A percentile compares a stretch with the other conserved stretches of the same genome.
phyloP scores from a whole-genome alignment of 1,140 invertebrate genomes.

The Choristoneura fumiferana region DNA sequence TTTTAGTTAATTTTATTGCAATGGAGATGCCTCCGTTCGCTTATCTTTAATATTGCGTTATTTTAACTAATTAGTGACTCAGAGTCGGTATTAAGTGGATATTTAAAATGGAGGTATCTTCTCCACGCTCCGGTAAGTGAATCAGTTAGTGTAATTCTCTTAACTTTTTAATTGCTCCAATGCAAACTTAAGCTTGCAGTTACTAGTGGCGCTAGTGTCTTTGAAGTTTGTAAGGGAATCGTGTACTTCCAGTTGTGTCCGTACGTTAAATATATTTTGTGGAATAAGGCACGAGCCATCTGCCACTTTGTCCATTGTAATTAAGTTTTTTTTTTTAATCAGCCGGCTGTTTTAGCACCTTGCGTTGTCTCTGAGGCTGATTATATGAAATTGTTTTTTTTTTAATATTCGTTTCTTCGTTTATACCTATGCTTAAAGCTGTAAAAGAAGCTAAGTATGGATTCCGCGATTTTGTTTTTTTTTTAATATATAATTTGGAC shows the following conservation, averaged over 20 bases:
- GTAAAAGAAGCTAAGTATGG: no score
- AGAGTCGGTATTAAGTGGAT: no score
- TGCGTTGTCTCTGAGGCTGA: not conserved
- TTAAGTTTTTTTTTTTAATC: constrained; percentile 17
- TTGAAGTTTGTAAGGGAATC: not conserved
- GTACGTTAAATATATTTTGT: not conserved
- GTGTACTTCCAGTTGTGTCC: not conserved
- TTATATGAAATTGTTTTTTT: no score
- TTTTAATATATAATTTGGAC: no score
- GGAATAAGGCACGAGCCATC: constrained; percentile 1
- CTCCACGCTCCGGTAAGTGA: constrained; percentile 8
- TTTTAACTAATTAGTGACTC: no score
- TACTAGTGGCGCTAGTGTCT: not conserved
- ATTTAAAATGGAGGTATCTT: no score
- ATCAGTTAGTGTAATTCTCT: not conserved
- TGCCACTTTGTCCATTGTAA: constrained; percentile 4
- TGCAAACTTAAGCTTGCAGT: not conserved
- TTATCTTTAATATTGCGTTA: no score
- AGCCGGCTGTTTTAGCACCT: constrained; percentile 5
- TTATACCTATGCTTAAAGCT: no score
- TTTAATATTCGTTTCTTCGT: no score
- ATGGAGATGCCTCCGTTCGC: no score
- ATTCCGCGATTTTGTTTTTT: no score
- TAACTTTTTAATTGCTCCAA: constrained; percentile 5
- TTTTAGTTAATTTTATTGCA: no score